Base-by-base conservation (phyloP, 2,113 vertebrate species). In the Lathamus discolor region DNA sequence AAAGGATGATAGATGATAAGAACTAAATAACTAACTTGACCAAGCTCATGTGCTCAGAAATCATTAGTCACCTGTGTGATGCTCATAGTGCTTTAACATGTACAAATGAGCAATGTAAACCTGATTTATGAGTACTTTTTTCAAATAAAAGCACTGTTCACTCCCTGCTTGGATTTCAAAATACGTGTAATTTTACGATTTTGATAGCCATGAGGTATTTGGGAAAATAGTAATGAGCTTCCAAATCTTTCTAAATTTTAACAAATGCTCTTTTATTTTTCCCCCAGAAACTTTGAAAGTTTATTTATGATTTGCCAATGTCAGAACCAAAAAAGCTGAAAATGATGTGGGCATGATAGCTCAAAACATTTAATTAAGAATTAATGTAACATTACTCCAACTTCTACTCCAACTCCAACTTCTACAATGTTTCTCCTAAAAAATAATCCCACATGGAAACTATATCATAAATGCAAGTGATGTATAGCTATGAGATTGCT, bases 1-100 rank as follows among this genome's bases (percentile, higher is more conserved):
- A 66, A 94, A 94, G 68, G 55, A 72, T 86, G 51, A 88, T 46
- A 37, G 62, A 83, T 94, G 67, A 51, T n/a, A 86, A 78, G 61
- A 84, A 43, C 51, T 78, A 80, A 94, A 63, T 79, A 92, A 93
- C 43, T 62, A 33, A 17, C 37, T 80, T 1, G 17, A 57, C 84
- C 87, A 83, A 86, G 37, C n/a, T 85, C 35, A 85, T 87, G 29
- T 80, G 49, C 41, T 91, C 67, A 27, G 67, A 77, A 66, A 63
- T 86, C 64, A 81, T 83, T 70, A 70, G 64, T 93, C 64, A 81
- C 67, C 41, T 74, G 9, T 67, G 22, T 88, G 43, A 37, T 90
- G 22, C 33, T 81, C 7, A 7, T 27, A 39, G 33, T 77, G 52
- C 63, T 93, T 88, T 68, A 73, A 74, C 62, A 63, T 86, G 51